phyloP scores from a whole-genome alignment of 2,888 invertebrate genomes.

The Luffia ferchaultella region DNA sequence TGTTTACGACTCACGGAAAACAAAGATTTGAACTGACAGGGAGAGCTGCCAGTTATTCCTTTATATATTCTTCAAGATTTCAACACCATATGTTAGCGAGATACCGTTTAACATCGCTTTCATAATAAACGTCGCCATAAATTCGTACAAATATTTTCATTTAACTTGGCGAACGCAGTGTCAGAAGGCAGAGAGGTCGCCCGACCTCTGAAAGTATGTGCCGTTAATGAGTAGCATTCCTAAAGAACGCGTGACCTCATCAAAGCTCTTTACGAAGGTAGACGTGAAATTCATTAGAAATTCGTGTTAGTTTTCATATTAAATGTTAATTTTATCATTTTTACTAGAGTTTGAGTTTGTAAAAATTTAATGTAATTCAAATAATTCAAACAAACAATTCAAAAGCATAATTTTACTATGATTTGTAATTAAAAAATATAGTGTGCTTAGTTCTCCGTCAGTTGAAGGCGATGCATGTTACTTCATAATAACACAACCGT shows the following conservation, averaged over 20 bases:
- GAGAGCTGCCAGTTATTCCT: no score
- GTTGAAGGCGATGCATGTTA: not conserved
- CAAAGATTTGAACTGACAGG: no score
- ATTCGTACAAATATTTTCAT: conserved; percentile 7
- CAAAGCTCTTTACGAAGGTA: not conserved
- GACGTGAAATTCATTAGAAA: not conserved
- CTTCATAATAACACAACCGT: not conserved
- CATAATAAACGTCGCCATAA: conserved; percentile 31
- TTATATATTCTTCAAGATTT: no score
- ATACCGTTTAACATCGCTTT: conserved; percentile 5
- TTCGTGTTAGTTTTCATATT: not conserved
- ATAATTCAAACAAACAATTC: no score
- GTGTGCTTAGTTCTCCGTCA: not conserved
- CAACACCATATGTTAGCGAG: no score
- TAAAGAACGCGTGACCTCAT: conserved; percentile 17
- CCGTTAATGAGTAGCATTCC: conserved; percentile 46
- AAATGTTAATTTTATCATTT: not conserved
- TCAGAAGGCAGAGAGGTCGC: conserved; percentile 12
- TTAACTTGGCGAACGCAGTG: conserved; percentile 1
- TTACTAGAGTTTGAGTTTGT: not conserved
- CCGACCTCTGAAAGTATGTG: conserved; percentile 28
- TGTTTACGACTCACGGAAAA: no score
- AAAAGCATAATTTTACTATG: no score
- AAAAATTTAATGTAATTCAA: not conserved
- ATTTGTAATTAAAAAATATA: not conserved